Conservation (phyloP, 2,797 vertebrate genomes). For the Petrocephalus schoutedeni region DNA sequence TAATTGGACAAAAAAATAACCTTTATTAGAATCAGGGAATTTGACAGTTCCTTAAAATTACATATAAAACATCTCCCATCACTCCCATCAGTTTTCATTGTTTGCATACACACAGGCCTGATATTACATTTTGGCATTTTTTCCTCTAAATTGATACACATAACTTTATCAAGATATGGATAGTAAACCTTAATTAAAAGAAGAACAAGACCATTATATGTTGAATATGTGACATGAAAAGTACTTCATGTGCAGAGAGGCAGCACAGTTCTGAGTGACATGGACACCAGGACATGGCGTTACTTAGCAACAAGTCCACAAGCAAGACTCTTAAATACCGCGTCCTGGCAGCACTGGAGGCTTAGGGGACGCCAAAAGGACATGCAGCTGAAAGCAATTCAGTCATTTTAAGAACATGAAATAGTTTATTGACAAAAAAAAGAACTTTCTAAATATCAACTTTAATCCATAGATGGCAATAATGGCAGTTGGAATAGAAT, state of each 20-base stretch:
- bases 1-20: not conserved
- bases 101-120: not conserved
- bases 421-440: not conserved
- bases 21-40: not conserved
- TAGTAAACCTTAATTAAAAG: not conserved
- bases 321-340: not conserved
- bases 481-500: not conserved
- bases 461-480: not conserved
- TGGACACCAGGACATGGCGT: not conserved
- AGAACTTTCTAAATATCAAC: not conserved
- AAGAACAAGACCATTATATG: not conserved
- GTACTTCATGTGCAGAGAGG: not conserved
- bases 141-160: not conserved
- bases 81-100: not conserved
- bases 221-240: not conserved
- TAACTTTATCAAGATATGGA: not conserved
- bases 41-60: not conserved
- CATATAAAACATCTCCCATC: not conserved
- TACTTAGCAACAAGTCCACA: slow-evolving; percentile 10
- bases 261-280: not conserved
- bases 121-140: not conserved
- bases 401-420: not conserved
- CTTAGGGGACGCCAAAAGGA: not conserved
- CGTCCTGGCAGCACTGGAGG: not conserved
- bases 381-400: not conserved